phyloP scores from a whole-genome alignment of 2,113 vertebrate genomes.

The Sphyrna mokarran region DNA sequence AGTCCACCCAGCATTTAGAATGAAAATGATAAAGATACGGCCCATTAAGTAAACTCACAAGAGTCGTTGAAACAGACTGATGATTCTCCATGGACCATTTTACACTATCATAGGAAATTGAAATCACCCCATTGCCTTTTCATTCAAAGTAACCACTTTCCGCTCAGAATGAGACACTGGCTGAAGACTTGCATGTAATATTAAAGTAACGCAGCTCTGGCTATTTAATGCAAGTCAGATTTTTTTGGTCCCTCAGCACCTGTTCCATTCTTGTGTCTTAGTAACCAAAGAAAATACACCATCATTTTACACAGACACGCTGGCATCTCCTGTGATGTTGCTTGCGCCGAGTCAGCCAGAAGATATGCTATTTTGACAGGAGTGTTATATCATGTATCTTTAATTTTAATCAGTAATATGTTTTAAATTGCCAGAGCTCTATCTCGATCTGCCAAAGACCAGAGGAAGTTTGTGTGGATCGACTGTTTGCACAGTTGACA shows the following conservation, averaged over 20 bases:
- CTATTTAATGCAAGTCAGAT: background rate
- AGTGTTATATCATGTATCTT: background rate
- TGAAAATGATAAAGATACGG: too few species aligned
- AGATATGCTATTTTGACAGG: background rate
- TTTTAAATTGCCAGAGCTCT: background rate
- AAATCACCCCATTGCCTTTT: background rate
- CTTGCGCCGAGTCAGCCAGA: background rate
- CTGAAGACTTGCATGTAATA: background rate
- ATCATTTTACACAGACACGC: background rate
- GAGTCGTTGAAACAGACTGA: background rate
- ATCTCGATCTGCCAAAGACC: background rate
- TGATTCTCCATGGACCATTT: background rate
- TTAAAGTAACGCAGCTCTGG: background rate
- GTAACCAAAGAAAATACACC: background rate
- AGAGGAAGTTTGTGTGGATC: background rate
- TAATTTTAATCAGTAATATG: background rate
- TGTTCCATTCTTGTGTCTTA: conserved; percentile 16
- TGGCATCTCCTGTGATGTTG: background rate
- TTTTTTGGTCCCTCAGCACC: background rate
- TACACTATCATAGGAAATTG: background rate
- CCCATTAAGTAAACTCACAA: background rate
- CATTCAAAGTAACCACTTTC: background rate
- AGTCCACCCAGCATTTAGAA: too few species aligned
- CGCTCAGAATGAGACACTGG: background rate
- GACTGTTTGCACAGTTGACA: background rate